Evolutionary conservation across 2,888 invertebrate species (phyloP).

Genomic region (Lithophane socia): DNA sequence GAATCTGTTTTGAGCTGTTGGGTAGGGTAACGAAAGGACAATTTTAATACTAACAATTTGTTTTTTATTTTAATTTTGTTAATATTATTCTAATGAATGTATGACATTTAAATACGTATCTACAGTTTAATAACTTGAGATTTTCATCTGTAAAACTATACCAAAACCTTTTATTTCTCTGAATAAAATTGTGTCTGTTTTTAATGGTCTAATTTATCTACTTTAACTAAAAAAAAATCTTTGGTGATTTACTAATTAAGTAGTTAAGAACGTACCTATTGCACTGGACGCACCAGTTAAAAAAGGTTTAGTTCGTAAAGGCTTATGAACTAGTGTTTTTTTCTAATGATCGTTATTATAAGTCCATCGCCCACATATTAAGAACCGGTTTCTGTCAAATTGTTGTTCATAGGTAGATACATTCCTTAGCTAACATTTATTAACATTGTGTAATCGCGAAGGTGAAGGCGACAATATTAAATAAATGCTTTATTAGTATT

Average conservation of each 20-base stretch:
- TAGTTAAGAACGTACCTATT: not conserved
- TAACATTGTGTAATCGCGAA: slow-evolving; percentile 27
- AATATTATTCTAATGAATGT: not conserved
- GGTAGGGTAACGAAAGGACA: not conserved
- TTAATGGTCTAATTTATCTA: no score
- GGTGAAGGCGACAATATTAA: not conserved
- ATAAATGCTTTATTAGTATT: not conserved
- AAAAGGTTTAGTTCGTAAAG: not conserved
- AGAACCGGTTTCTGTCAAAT: slow-evolving; percentile 32
- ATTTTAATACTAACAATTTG: not conserved
- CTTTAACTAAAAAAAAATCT: no score
- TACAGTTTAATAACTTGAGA: not conserved
- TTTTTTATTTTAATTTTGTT: no score
- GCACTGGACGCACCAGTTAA: not conserved
- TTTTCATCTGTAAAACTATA: not conserved
- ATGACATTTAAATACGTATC: not conserved
- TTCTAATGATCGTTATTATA: slow-evolving; percentile 10
- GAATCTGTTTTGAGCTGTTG: not conserved
- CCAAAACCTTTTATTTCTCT: not conserved
- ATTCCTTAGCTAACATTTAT: slow-evolving; percentile 14
- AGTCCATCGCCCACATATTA: slow-evolving; percentile 24
- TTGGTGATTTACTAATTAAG: no score
- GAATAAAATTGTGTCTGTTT: no score
- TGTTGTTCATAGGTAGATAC: not conserved
- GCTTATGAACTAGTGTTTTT: not conserved